Percentiles rank a stretch among this genome's conserved stretches.
Evolutionary conservation across 2,888 invertebrate genomes (phyloP).

Genomic region (Cataglyphis altisquamis): DNA sequence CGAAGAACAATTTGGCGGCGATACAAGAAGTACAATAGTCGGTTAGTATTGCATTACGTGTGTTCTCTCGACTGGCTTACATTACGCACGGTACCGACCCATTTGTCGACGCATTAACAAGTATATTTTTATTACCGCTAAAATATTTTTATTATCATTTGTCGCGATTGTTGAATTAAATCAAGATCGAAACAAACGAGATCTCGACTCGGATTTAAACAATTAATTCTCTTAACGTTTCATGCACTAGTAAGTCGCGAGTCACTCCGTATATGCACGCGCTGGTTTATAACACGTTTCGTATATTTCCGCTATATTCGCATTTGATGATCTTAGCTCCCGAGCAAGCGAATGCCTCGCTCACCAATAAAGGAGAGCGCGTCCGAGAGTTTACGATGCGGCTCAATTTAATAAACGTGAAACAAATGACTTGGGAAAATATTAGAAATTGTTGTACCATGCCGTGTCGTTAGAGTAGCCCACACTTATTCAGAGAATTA

Average conservation of each 20-base stretch:
- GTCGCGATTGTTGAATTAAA: not conserved
- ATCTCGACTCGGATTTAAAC: not conserved
- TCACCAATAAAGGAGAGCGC: conserved; percentile 57
- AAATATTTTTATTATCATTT: not conserved
- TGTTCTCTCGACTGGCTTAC: conserved; percentile 70
- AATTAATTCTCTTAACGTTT: not conserved
- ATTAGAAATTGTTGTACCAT: conserved; percentile 33
- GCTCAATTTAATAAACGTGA: conserved; percentile 45
- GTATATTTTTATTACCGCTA: conserved; percentile 15
- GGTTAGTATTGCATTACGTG: conserved; percentile 79
- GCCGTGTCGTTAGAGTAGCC: not conserved
- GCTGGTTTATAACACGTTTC: conserved; percentile 29
- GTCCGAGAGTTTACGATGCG: conserved; percentile 37
- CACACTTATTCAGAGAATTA: not conserved
- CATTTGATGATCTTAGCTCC: conserved; percentile 48
- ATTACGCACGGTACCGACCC: conserved; percentile 77
- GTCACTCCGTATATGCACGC: conserved; percentile 10
- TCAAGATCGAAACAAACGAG: not conserved
- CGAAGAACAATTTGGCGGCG: conserved; percentile 73
- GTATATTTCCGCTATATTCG: conserved; percentile 46
- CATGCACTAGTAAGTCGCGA: not conserved
- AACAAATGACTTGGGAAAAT: conserved; percentile 36
- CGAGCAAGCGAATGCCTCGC: conserved; percentile 28
- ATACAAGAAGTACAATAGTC: conserved; percentile 72
- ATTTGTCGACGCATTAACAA: conserved; percentile 67